Percentiles rank a stretch among this genome's conserved stretches.
These are phyloP conservation scores for Chrysolina americana DNA, from an alignment of 2,888 invertebrate species.

Conservation along the genomic window DNA sequence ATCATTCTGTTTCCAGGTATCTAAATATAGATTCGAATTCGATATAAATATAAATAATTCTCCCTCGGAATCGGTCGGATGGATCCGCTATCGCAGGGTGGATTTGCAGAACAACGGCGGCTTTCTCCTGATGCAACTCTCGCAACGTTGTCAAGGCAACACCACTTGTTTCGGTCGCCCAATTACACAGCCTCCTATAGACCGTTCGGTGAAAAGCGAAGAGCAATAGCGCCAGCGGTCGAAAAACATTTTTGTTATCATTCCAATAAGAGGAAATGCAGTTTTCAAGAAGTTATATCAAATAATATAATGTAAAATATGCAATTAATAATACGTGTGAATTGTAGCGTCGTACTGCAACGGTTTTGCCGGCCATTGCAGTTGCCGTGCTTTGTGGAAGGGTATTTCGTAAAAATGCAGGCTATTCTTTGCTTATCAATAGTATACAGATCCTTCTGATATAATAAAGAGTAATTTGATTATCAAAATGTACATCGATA, in stretches of 20 bases:
- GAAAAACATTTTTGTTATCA: neutral
- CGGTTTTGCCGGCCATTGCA: too few relatives aligned
- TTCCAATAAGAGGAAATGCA: neutral
- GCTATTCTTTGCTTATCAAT: too few relatives aligned
- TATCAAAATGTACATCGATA: too few relatives aligned
- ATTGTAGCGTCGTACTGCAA: too few relatives aligned
- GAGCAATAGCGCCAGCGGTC: constrained; percentile 27
- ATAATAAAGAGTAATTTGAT: too few relatives aligned
- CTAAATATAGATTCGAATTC: constrained; percentile 13
- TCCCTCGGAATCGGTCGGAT: neutral
- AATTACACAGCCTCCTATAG: constrained; percentile 40
- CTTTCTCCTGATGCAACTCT: constrained; percentile 29
- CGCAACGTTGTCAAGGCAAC: constrained; percentile 47
- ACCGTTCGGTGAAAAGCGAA: neutral
- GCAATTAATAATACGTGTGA: too few relatives aligned
- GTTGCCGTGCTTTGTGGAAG: too few relatives aligned
- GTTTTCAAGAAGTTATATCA: too few relatives aligned
- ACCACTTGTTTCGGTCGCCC: constrained; percentile 39
- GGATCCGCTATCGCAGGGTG: constrained; percentile 1
- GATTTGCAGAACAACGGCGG: constrained; percentile 28
- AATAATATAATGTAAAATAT: too few relatives aligned
- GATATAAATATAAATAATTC: neutral
- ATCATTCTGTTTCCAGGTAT: constrained; percentile 12
- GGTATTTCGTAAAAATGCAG: too few relatives aligned
- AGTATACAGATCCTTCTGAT: too few relatives aligned